Percentiles rank a stretch among this genome's conserved stretches.
phyloP scores from a whole-genome alignment of 2,113 vertebrate species.

The Larimichthys crocea region DNA sequence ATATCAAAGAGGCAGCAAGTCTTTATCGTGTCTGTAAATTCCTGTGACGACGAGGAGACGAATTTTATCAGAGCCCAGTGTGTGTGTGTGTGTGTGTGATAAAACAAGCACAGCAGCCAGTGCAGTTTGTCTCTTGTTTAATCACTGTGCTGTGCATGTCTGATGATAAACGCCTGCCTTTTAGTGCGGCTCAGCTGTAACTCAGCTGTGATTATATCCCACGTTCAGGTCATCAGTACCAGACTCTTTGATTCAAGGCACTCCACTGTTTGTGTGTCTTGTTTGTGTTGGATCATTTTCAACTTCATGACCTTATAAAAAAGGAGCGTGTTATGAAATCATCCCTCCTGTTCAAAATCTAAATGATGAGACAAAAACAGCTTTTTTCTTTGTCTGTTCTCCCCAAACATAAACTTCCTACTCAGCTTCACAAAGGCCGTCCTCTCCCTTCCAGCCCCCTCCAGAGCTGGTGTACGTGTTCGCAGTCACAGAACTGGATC shows the following conservation, averaged over 20 bases:
- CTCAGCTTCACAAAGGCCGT: slow-evolving; percentile 41
- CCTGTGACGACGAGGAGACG: not conserved
- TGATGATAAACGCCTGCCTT: not conserved
- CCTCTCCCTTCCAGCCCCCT: slow-evolving; percentile 13
- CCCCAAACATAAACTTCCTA: slow-evolving; percentile 58
- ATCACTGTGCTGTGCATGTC: not conserved
- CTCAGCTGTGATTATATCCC: not conserved
- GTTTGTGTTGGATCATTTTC: slow-evolving; percentile 14
- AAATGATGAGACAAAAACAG: slow-evolving; percentile 20
- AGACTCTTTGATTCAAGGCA: not conserved
- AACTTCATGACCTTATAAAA: not conserved
- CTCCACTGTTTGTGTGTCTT: not conserved
- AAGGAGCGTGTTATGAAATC: not conserved
- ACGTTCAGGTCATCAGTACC: not conserved
- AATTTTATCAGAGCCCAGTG: not conserved
- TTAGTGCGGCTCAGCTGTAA: not conserved
- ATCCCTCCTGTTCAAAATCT: not conserved
- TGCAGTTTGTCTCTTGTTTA: not conserved
- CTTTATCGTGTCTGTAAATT: not conserved
- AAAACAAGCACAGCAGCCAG: too few species aligned
- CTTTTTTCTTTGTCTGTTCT: slow-evolving; percentile 25
- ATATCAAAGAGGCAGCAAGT: slow-evolving; percentile 8
- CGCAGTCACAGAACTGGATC: slow-evolving; percentile 36
- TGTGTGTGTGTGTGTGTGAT: not conserved
- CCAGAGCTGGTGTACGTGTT: slow-evolving; percentile 50